Conservation (phyloP, 2,888 invertebrate genomes). For the Periphyllus acericola region DNA sequence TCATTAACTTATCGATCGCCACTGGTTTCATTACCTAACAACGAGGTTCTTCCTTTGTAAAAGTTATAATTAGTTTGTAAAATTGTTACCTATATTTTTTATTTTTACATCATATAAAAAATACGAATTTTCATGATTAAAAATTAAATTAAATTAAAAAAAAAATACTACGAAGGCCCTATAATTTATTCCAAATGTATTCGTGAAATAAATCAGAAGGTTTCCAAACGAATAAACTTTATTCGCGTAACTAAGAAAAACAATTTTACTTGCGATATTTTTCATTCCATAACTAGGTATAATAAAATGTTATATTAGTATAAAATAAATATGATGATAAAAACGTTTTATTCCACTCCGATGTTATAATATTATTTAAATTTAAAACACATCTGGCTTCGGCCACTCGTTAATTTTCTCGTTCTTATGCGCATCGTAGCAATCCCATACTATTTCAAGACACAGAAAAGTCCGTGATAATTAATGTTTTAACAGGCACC, state of each 20-base stretch:
- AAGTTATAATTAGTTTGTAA: not conserved
- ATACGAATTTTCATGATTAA: not conserved
- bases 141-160: not conserved
- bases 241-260: not conserved
- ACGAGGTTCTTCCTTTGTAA: not conserved
- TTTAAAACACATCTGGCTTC: too few relatives aligned
- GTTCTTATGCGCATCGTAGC: too few relatives aligned
- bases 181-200: not conserved
- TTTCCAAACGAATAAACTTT: not conserved
- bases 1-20: not conserved
- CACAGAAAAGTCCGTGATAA: too few relatives aligned
- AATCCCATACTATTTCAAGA: too few relatives aligned
- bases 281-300: not conserved
- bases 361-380: too few relatives aligned
- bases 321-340: not conserved
- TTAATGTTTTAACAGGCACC: too few relatives aligned
- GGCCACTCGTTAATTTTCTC: too few relatives aligned
- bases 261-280: not conserved
- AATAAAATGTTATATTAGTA: too few relatives aligned
- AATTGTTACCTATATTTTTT: not conserved
- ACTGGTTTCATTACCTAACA: not conserved
- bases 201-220: not conserved
- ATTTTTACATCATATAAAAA: not conserved
- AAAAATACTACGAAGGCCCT: not conserved
- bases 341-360: not conserved